Base-by-base conservation (phyloP, 2,888 invertebrate species). In the Erpobdella octoculata region DNA sequence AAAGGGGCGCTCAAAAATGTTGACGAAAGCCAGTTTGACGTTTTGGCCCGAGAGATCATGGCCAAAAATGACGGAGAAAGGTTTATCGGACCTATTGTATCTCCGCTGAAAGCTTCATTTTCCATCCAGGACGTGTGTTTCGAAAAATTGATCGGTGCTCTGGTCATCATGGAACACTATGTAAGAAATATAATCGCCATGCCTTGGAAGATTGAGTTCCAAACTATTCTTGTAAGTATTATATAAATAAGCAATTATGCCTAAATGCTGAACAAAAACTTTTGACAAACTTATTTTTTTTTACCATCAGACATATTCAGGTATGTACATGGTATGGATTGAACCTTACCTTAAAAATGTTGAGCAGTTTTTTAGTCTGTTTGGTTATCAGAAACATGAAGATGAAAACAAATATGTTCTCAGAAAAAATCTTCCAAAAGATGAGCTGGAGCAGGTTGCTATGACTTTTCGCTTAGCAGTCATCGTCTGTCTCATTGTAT, bases 121-220 rank as follows among this genome's bases (percentile, higher is more conserved):
- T 53, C 21, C 18, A 53, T 25, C 21, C 8, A 53, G 21, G 53
- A 53, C 53, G 53, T 35, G 6, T n/a, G 33, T 62, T n/a, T 69
- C 18, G 48, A 33, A 21, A 69, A 69, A 48, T 31, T 69, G 35
- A 35, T 69, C 2, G 69, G 69, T 58, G 69, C 46, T 18, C 37
- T 69, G 36, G 21, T 69, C 6, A 48, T 69, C 25, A n/a, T 69
- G 58, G 69, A 69, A 46, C 12, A 58, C 35, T 69, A 69, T 58
- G 31, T 58, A 15, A 53, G 36, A 53, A 69, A 69, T 69, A 33
- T 69, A 1, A 69, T 58, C 21, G 31, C 18, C 18, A 53, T 41
- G 33, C 69, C 69, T 9, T 48, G 48, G 69, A 69, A 69, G 31
- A 58, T 58, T 18, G 69, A 69, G 36, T 69, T 69, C 37, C 58